A percentile compares a stretch with the other conserved stretches of the same genome.
Conservation (phyloP, 1,140 invertebrate genomes). For the Acromyrmex charruanus region DNA sequence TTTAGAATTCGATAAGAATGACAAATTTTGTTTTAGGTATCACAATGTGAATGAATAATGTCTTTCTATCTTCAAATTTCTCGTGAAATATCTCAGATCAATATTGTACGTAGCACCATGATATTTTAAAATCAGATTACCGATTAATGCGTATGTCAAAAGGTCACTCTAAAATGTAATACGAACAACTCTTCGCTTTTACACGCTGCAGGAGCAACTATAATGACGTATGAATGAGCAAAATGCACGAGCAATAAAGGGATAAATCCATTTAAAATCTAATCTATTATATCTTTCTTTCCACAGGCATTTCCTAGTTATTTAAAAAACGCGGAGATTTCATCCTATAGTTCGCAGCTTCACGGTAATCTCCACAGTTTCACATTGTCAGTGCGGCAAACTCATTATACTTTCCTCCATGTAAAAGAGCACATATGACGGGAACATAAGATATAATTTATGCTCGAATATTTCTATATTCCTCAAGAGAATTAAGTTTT, state of each 20-base stretch:
- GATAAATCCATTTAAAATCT: slow-evolving; percentile 56
- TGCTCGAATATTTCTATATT: background rate
- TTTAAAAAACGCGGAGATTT: slow-evolving; percentile 42
- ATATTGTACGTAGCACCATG: background rate
- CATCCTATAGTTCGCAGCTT: background rate
- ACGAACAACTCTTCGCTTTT: background rate
- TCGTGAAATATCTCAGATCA: background rate
- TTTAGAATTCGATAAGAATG: background rate
- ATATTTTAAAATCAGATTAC: background rate
- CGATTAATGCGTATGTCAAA: background rate
- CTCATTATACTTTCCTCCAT: slow-evolving; percentile 24
- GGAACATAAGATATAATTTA: background rate
- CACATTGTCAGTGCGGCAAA: background rate
- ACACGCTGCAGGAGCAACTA: background rate
- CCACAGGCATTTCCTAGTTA: slow-evolving; percentile 23
- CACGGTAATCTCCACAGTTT: slow-evolving; percentile 27
- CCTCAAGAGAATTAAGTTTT: slow-evolving; percentile 2
- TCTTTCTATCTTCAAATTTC: background rate
- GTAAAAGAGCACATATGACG: background rate
- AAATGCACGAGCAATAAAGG: slow-evolving; percentile 31
- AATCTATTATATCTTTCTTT: slow-evolving; percentile 48
- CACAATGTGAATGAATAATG: background rate
- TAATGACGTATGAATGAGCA: slow-evolving; percentile 34
- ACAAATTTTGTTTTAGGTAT: background rate
- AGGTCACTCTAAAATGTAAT: slow-evolving; percentile 14